phyloP scores from a whole-genome alignment of 2,797 vertebrate genomes.

The Sebastes nivosus region DNA sequence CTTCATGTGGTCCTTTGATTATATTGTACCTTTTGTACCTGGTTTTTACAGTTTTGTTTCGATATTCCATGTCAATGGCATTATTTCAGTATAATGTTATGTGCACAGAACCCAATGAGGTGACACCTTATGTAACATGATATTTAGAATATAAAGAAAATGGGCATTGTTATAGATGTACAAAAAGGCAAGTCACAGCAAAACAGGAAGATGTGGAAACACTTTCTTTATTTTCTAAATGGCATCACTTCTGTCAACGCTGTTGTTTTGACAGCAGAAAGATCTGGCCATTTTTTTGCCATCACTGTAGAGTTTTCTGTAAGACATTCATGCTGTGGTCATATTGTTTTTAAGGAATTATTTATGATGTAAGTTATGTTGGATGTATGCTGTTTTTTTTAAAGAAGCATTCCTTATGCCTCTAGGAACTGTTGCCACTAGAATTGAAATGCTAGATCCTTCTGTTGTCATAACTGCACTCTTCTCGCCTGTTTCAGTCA shows the following conservation, averaged over 20 bases:
- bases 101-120: conserved; percentile 69
- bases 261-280: conserved; percentile 75
- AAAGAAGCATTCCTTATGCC: conserved; percentile 85
- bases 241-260: conserved; percentile 66
- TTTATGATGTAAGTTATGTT: conserved; percentile 87
- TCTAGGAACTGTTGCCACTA: conserved; percentile 84
- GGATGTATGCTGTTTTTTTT: conserved; percentile 78
- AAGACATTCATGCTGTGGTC: conserved; percentile 82
- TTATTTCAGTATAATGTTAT: conserved; percentile 83
- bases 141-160: conserved; percentile 74
- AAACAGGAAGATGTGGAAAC: conserved; percentile 54
- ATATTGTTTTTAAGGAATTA: conserved; percentile 82
- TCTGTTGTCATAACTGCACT: conserved; percentile 60
- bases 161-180: conserved; percentile 71
- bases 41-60: conserved; percentile 84
- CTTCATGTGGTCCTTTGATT: conserved; percentile 88
- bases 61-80: conserved; percentile 87
- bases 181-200: conserved; percentile 59
- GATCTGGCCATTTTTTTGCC: conserved; percentile 73
- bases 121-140: conserved; percentile 60
- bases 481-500: conserved; percentile 28
- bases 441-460: conserved; percentile 69
- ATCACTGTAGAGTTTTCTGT: conserved; percentile 81
- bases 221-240: conserved; percentile 70
- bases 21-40: conserved; percentile 88